A percentile compares a stretch with the other conserved stretches of the same genome.
Conservation (phyloP, 2,797 vertebrate species). For the Micropoecilia bifurca region DNA sequence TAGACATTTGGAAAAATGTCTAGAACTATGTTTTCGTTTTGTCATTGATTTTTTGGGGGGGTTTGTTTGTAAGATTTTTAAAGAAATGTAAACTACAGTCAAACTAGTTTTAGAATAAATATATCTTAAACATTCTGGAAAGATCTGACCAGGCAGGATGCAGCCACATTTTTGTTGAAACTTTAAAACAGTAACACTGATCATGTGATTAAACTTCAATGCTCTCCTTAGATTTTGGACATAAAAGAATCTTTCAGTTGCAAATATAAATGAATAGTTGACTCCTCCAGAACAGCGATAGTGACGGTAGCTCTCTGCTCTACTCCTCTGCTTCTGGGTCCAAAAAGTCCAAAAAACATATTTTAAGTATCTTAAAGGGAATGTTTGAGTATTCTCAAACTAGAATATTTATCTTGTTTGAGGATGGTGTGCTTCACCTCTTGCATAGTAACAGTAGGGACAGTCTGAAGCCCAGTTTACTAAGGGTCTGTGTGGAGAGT, state of each 20-base stretch:
- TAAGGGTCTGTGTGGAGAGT: neutral
- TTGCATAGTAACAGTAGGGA: neutral
- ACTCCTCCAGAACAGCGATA: neutral
- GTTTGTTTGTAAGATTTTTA: too few relatives aligned
- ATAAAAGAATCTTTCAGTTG: neutral
- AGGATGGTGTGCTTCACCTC: neutral
- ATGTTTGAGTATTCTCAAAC: neutral
- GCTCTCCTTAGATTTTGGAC: neutral
- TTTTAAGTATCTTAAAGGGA: neutral
- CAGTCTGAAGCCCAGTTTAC: neutral
- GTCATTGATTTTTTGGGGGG: neutral
- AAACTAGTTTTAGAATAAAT: neutral
- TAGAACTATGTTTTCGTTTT: neutral
- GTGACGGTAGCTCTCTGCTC: neutral
- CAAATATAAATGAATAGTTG: neutral
- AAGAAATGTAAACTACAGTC: neutral
- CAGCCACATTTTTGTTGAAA: neutral
- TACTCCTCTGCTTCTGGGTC: neutral
- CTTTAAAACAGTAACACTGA: neutral
- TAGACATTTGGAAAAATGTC: neutral
- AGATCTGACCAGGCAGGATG: neutral
- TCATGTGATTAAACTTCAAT: neutral
- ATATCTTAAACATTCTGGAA: neutral
- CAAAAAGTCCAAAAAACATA: neutral
- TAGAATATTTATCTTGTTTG: neutral